A percentile compares a stretch with the other conserved stretches of the same genome.
These are phyloP conservation scores for Ostrea edulis DNA, from an alignment of 1,140 invertebrate genomes.

Conservation along the genomic window DNA sequence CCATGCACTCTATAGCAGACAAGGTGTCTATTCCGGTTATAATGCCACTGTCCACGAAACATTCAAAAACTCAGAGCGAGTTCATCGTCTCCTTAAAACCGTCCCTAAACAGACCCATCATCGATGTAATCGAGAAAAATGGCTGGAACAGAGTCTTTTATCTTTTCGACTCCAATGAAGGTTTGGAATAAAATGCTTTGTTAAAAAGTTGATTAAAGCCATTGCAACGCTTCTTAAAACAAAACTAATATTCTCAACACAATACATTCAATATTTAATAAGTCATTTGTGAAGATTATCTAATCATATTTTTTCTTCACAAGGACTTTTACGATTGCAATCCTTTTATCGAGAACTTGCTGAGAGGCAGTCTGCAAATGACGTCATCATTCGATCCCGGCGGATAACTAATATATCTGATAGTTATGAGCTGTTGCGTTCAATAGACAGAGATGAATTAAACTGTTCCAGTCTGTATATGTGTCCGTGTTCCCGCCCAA, in stretches of 20 bases:
- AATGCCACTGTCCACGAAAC: constrained; percentile 13
- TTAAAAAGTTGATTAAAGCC: too few species aligned
- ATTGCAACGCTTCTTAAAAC: too few species aligned
- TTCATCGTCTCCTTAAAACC: constrained; percentile 42
- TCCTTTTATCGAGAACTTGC: constrained; percentile 19
- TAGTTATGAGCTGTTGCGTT: constrained; percentile 49
- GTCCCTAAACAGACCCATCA: constrained; percentile 48
- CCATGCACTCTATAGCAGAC: constrained; percentile 40
- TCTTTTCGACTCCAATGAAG: constrained; percentile 51
- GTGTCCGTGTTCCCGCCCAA: constrained; percentile 51
- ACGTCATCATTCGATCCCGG: constrained; percentile 29
- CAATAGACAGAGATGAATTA: constrained; percentile 19
- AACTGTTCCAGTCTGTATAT: not conserved
- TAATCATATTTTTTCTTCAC: not conserved
- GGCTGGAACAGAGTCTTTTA: constrained; percentile 53
- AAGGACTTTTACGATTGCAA: constrained; percentile 51
- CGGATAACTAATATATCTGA: constrained; percentile 50
- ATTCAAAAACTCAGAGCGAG: not conserved
- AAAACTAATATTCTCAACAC: too few species aligned
- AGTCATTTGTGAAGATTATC: too few species aligned
- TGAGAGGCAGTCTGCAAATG: not conserved
- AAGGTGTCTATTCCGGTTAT: constrained; percentile 24
- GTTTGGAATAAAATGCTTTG: constrained; percentile 10
- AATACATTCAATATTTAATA: too few species aligned
- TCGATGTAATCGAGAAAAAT: constrained; percentile 48